Evolutionary conservation across 2,888 invertebrate species (phyloP), one percentile per base, ranked within the genome.

Genomic region (Euspilapteryx auroguttella): DNA sequence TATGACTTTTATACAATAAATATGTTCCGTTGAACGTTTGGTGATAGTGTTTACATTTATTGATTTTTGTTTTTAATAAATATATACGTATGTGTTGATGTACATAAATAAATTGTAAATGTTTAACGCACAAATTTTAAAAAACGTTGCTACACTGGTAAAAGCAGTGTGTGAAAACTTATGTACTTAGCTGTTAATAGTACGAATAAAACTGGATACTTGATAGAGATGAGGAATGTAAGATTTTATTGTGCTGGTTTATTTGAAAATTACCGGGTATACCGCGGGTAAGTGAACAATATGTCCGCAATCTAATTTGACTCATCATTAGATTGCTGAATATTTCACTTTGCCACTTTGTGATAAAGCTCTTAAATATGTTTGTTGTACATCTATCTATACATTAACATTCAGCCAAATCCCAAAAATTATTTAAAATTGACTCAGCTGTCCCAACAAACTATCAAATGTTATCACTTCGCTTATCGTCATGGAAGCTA

Each of bases 21-120:
- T 49, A 46, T n/a, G n/a, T 65, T 68, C 49, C 34, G 53, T 64
- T 68, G 48, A 47, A 55, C 35, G 55, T 68, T 66, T 49, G 57
- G 50, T 62, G 59, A 64, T 17, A 17, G 8, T 6, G 68, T 63
- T 65, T 44, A 51, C 61, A 55, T 59, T 57, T 42, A 61, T 64
- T 69, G 55, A 20, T 29, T 26, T 55, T 58, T 65, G 68, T 63
- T 62, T 53, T 49, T 6, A 17, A 17, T 17, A 62, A 57, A 65
- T 57, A 65, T 65, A 65, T 66, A 66, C 55, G 66, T 71, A 69
- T 69, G 62, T 66, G 68, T 73, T 68, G 68, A 55, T 75, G 75
- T 75, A 75, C 61, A 75, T 75, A 75, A 66, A 66, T 73, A 71
- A 73, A 55, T 59, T 69, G 64, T 73, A 73, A 71, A 71, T 69